Evolutionary conservation across 2,113 vertebrate species (phyloP), one percentile per base, ranked within the genome.

Genomic region (Marcusenius ussheri): DNA sequence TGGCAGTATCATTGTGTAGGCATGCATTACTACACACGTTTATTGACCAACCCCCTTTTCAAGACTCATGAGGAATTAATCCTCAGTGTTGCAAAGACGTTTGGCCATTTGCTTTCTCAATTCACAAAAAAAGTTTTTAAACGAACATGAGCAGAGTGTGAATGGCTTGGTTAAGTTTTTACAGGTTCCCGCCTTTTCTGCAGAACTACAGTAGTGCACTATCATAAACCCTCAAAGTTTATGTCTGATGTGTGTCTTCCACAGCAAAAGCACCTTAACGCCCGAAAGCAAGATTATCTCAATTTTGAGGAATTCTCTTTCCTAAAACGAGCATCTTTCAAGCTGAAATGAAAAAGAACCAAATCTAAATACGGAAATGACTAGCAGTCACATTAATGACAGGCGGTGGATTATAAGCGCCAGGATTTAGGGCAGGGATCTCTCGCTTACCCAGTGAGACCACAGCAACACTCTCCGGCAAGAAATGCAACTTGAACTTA

Each of bases 401-500:
- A 89, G 74, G 77, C 47, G 9, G 47, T 83, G 74, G 50, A 21
- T 89, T 19, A 42, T 39, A 39, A 39, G 0, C 2, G 2, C 47
- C 3, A 17, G 77, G 39, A 58, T 31, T 74, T 21, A 5, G 19
- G n/a, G 31, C 31, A 24, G 47, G 11, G 10, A 77, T 90, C 6
- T 24, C 24, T 35, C 3, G 97, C 98, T 98, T 93, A 99, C 98
- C 98, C 88, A 99, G 96, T 21, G 98, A 99, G 89, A 99, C 98
- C 17, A 99, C 98, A 53, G 98, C 98, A 92, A 99, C 98, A 0
- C 98, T 99, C 95, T 99, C 98, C 31, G 98, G 98, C 91, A 99
- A 93, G 93, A 99, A 99, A 95, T 99, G 97, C 56, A 99, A 95
- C 90, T 98, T 96, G 93, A 98, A 99, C 93, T 97, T 98, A 94